Base-by-base conservation (phyloP, 2,113 vertebrate species). In the Myotis davidii region DNA sequence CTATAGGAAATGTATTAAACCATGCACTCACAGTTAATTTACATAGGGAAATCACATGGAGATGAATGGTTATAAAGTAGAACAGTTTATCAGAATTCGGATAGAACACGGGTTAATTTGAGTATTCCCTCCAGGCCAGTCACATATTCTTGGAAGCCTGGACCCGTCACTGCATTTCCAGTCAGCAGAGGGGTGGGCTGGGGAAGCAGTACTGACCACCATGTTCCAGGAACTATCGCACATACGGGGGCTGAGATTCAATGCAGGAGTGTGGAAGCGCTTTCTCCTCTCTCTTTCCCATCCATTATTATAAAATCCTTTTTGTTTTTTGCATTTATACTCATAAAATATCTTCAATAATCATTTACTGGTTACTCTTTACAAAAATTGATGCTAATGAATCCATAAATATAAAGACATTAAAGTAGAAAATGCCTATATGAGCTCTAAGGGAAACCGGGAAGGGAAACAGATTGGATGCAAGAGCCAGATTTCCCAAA, bases 361-460 rank as follows among this genome's bases (percentile, higher is more conserved):
- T 45, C 52, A 90, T 93, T 82, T 94, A 94, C 84, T 76, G 86
- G 79, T 91, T 96, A 82, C 27, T 74, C 34, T 21, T 64, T n/a
- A 85, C 39, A 77, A 95, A 97, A 95, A 96, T 70, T 64, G 32
- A 96, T 92, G 94, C 29, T 48, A 54, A 87, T 81, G 74, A 96
- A 94, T 76, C 74, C 83, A 84, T 86, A 92, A 96, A 92, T 54
- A 90, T 42, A 37, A 94, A 85, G 82, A 92, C 6, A 13, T 50
- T 89, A 61, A 69, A 78, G 20, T 23, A 85, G 37, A 92, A 34
- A 88, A 81, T 50, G 91, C 29, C n/a, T 72, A 6, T 6, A 21
- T 64, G 78, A 67, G 29, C 79, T 96, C 56, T n/a, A 70, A 83
- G 39, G 70, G 73, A 88, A 96, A 95, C 4, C 29, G 12, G 27